Conservation (phyloP, 2,888 invertebrate species). For the Pinctada fucata region DNA sequence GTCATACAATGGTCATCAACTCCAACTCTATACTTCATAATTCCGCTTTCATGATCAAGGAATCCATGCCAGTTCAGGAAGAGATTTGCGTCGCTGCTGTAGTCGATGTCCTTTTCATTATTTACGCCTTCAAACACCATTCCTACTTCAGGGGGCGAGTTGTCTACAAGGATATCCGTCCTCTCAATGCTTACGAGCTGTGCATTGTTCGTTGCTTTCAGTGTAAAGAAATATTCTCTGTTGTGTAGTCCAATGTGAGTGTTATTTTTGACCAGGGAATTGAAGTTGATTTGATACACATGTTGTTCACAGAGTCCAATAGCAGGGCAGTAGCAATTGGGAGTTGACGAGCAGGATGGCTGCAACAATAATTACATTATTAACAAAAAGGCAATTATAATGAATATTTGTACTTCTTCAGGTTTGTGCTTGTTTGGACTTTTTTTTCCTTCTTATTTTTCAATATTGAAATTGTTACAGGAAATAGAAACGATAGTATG, state of each 20-base stretch:
- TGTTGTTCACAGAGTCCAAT: constrained; percentile 30
- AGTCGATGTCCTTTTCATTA: constrained; percentile 41
- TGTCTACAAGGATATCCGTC: constrained; percentile 42
- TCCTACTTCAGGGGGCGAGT: constrained; percentile 44
- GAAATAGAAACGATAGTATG: too few relatives aligned
- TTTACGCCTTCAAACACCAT: constrained; percentile 38
- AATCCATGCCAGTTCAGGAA: constrained; percentile 39
- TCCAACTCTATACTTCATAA: constrained; percentile 33
- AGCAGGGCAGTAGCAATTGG: constrained; percentile 37
- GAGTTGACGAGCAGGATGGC: not conserved
- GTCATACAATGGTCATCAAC: constrained; percentile 23
- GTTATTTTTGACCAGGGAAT: constrained; percentile 23
- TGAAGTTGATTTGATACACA: constrained; percentile 30
- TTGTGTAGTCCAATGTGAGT: constrained; percentile 43
- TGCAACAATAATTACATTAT: not conserved
- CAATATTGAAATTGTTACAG: not conserved
- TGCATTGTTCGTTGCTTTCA: constrained; percentile 45
- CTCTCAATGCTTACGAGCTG: constrained; percentile 32
- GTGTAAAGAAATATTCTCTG: constrained; percentile 39
- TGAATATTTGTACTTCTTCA: too few relatives aligned
- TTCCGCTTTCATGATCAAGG: constrained; percentile 46
- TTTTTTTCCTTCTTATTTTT: not conserved
- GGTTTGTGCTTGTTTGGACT: not conserved
- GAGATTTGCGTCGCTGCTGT: constrained; percentile 21
- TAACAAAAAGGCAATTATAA: too few relatives aligned